Conservation (phyloP, 2,797 vertebrate species). For the Morelia viridis region DNA sequence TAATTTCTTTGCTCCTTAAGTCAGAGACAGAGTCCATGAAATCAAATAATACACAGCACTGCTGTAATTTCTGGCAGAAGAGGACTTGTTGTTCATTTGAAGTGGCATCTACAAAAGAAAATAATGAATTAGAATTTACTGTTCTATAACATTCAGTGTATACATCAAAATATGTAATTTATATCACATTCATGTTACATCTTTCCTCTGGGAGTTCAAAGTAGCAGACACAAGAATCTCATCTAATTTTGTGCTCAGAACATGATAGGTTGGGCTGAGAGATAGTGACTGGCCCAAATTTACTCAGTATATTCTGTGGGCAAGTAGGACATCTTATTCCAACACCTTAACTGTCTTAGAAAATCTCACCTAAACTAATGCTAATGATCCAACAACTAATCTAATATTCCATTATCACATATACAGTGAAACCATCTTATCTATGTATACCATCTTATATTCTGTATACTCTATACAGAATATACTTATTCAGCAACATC, state of each 20-base stretch:
- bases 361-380: background rate
- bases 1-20: constrained; percentile 97
- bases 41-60: constrained; percentile 96
- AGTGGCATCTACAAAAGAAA: constrained; percentile 83
- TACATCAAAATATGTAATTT: background rate
- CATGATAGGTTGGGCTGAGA: background rate
- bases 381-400: background rate
- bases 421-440: background rate
- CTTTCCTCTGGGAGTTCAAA: background rate
- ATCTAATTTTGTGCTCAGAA: background rate
- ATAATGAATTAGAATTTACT: constrained; percentile 16
- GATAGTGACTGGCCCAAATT: background rate
- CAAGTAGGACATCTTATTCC: background rate
- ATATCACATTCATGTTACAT: background rate
- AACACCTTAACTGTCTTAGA: background rate
- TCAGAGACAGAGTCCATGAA: constrained; percentile 94
- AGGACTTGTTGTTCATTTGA: constrained; percentile 93
- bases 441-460: too few relatives aligned
- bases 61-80: constrained; percentile 95
- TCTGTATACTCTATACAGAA: background rate
- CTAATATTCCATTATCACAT: background rate
- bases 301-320: background rate
- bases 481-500: background rate
- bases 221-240: background rate
- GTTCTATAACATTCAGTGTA: background rate